Conservation (phyloP, 2,113 vertebrate genomes). For the Noturus placidus region DNA sequence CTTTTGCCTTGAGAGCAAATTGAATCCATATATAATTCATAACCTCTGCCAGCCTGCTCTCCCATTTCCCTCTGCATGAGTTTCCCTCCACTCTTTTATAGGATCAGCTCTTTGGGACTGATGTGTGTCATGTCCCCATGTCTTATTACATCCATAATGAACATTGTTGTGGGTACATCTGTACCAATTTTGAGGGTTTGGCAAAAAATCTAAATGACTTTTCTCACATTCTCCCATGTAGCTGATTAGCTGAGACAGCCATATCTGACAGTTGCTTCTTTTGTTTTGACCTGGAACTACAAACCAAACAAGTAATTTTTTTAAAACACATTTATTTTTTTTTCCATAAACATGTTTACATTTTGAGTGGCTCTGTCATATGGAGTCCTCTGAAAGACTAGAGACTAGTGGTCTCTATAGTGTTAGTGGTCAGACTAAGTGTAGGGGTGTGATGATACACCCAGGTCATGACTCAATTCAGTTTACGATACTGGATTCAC, state of each 20-base stretch:
- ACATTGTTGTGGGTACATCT: slow-evolving; percentile 14
- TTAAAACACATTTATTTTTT: not conserved
- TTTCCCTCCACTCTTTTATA: not conserved
- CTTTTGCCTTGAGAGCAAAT: slow-evolving; percentile 72
- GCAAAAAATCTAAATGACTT: not conserved
- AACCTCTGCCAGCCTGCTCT: slow-evolving; percentile 68
- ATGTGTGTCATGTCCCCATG: slow-evolving; percentile 10
- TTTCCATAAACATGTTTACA: not conserved
- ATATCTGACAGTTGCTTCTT: not conserved
- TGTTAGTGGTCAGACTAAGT: not conserved
- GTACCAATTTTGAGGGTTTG: not conserved
- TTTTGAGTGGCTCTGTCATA: not conserved
- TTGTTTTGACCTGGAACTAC: not conserved
- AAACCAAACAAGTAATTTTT: not conserved
- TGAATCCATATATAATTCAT: slow-evolving; percentile 81
- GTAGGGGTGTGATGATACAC: not conserved
- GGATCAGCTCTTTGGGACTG: slow-evolving; percentile 12
- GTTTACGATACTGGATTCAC: not conserved
- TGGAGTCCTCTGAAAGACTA: not conserved
- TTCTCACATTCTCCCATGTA: not conserved
- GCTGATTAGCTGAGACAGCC: not conserved
- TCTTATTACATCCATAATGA: slow-evolving; percentile 26
- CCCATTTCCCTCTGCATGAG: not conserved
- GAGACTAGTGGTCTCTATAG: not conserved
- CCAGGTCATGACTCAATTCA: not conserved